These are phyloP conservation scores for Geothlypis trichas DNA, from an alignment of 2,113 vertebrate species.

Conservation along the genomic window DNA sequence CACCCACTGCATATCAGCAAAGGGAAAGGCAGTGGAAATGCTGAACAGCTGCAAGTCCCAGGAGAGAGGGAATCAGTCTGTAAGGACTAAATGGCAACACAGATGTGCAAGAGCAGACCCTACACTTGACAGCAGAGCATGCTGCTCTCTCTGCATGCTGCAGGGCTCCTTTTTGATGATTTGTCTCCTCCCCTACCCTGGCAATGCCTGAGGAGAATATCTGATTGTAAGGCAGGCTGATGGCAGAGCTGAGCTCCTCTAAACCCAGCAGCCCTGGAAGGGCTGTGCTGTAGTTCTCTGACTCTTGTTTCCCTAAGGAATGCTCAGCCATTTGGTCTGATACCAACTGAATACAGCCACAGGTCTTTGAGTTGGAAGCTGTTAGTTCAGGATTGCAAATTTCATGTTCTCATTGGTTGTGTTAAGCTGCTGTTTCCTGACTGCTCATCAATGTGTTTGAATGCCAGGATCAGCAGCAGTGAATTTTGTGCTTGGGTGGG, in stretches of 20 bases:
- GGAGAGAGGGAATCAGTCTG: neutral
- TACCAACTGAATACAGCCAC: neutral
- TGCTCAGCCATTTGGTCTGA: neutral
- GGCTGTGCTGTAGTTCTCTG: accelerated
- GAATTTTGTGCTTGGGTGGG: neutral
- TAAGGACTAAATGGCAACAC: neutral
- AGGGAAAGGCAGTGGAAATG: neutral
- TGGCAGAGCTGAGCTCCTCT: neutral
- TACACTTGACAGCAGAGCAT: neutral
- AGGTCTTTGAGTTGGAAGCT: neutral
- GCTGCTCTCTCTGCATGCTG: neutral
- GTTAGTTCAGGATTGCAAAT: neutral
- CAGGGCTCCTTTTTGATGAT: neutral
- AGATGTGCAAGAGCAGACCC: neutral
- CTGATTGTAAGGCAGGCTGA: neutral
- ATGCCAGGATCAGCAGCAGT: neutral
- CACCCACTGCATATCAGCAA: accelerated
- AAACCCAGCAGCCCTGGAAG: neutral
- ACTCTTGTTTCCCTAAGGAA: neutral
- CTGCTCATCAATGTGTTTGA: neutral
- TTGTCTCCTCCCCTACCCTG: neutral
- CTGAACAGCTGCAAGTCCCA: neutral
- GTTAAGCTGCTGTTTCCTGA: neutral
- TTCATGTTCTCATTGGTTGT: accelerated
- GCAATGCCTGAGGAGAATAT: neutral